Conservation (phyloP, 1,140 invertebrate genomes). For the Ptiloglossa arizonensis region DNA sequence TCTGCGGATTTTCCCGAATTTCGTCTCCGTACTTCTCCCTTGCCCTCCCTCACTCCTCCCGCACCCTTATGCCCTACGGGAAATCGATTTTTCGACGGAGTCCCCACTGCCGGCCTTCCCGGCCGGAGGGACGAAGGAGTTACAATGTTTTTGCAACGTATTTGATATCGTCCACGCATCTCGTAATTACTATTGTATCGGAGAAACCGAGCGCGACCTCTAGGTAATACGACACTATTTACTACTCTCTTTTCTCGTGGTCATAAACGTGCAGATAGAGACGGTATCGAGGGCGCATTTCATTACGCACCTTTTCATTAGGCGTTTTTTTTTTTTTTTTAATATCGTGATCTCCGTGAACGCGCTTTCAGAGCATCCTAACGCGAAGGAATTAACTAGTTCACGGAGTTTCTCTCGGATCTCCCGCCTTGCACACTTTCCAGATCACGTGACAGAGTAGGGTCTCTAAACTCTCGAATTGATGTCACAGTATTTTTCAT, state of each 20-base stretch:
- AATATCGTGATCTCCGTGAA: background rate
- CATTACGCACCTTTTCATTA: too few relatives aligned
- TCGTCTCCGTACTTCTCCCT: constrained; percentile 63
- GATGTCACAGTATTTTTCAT: constrained; percentile 43
- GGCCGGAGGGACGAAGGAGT: constrained; percentile 51
- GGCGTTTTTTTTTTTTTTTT: background rate
- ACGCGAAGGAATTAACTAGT: constrained; percentile 44
- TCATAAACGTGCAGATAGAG: background rate
- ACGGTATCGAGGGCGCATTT: background rate
- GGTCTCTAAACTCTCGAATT: constrained; percentile 52
- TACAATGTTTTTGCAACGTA: constrained; percentile 59
- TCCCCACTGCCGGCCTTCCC: constrained; percentile 71
- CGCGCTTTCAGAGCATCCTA: background rate
- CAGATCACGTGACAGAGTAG: constrained; percentile 48
- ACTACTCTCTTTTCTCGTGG: background rate
- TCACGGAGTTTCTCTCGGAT: constrained; percentile 41
- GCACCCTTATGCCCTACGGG: constrained; percentile 75
- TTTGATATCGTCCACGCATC: constrained; percentile 61
- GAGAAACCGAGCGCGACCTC: constrained; percentile 50
- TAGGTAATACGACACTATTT: constrained; percentile 34
- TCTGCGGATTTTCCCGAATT: constrained; percentile 66
- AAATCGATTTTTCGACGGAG: constrained; percentile 78
- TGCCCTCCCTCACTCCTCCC: constrained; percentile 49
- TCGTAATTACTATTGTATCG: constrained; percentile 51
- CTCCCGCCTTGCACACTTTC: constrained; percentile 48